Evolutionary conservation across 2,113 vertebrate genomes (phyloP).

Genomic region (Lophotis ruficrista): DNA sequence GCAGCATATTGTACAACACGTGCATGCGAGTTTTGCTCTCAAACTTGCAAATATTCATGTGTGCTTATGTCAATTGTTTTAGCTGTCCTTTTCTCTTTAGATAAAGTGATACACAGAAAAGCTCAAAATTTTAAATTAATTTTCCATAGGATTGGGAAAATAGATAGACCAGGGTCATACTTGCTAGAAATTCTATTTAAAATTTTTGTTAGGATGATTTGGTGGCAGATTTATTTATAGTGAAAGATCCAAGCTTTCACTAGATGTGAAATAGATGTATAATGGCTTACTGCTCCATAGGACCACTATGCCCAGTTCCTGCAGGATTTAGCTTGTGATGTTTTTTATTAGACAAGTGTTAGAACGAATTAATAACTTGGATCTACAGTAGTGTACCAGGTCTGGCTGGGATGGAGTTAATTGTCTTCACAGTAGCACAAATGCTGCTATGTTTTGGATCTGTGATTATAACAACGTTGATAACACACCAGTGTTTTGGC

Average conservation of each 20-base stretch:
- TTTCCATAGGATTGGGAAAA: background rate
- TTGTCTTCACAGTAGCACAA: background rate
- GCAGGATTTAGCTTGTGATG: background rate
- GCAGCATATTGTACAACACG: background rate
- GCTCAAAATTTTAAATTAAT: background rate
- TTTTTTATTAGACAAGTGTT: background rate
- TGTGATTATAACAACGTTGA: background rate
- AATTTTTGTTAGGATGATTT: background rate
- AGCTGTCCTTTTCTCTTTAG: background rate
- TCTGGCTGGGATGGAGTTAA: background rate
- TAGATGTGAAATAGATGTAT: background rate
- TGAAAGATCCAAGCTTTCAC: background rate
- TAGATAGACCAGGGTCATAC: background rate
- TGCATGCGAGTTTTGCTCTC: background rate
- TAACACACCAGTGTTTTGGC: background rate
- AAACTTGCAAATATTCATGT: background rate
- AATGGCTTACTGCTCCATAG: background rate
- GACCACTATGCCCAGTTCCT: background rate
- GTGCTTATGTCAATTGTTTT: background rate
- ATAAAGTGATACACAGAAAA: background rate
- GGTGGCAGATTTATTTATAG: background rate
- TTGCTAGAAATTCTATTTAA: background rate
- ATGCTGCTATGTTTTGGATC: background rate
- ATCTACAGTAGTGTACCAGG: background rate
- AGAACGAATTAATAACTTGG: background rate